Evolutionary conservation across 2,113 vertebrate genomes (phyloP), one percentile per base, ranked within the genome.

Genomic region (Crotalus horridus): DNA sequence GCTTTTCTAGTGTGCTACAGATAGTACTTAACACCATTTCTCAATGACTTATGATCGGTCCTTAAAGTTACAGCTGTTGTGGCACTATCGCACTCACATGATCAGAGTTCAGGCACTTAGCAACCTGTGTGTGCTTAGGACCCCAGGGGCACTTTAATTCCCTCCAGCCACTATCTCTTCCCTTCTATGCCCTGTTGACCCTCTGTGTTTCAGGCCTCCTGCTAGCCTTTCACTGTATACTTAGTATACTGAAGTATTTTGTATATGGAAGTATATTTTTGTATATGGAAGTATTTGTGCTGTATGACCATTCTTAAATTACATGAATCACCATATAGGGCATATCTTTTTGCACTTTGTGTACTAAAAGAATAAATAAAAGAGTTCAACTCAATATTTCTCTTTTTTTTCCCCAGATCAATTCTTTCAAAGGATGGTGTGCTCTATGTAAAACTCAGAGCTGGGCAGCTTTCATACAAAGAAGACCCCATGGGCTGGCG

Each of bases 401-500:
- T 21, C 21, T 91, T 0, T 46, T 93, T 56, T 0, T 97, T 96
- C 61, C 4, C 64, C 96, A 99, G 99, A 93, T 99, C 99, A 0
- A 99, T 99, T 94, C 98, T 99, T 7, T 98, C 97, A 33, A 98
- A 98, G 97, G 99, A 99, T 6, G 99, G 99, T 0, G 97, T 99
- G 87, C 96, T 99, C 91, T 99, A 99, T 4, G 99, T 99, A 33
- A 99, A 99, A 94, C 97, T 99, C 9, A 96, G 99, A 24, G 99
- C 99, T 0, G 99, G 99, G 46, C 99, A 99, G 97, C 98, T 99
- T 33, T 99, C 99, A 2, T 99, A 99, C 96, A 99, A 99, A 95
- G 99, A 99, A 8, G 99, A 99, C 93, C 99, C 99, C 0, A 99
- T 98, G 96, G 99, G 99, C 26, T 99, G 99, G 99, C 99, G 98